These are phyloP conservation scores for Grallaria varia DNA, from an alignment of 2,113 vertebrate genomes.

Conservation along the genomic window DNA sequence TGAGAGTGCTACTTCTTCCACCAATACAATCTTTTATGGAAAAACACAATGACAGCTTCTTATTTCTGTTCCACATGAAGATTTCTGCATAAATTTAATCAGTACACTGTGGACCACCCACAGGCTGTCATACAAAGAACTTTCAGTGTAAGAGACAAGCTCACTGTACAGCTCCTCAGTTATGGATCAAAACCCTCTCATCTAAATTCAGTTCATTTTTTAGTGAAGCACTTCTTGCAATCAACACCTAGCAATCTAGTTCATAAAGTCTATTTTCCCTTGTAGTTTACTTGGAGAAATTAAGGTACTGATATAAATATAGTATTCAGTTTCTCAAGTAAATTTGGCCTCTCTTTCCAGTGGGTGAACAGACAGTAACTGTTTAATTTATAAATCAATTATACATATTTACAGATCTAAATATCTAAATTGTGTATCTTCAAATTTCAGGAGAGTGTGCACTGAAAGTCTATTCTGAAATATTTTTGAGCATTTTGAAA, in stretches of 20 bases:
- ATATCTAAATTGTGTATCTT: background rate
- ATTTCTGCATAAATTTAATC: background rate
- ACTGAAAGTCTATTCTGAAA: background rate
- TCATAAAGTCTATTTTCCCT: background rate
- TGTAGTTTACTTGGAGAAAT: background rate
- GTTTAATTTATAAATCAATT: background rate
- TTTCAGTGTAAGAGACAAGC: background rate
- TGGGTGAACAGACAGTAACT: background rate
- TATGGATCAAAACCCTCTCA: background rate
- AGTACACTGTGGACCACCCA: background rate
- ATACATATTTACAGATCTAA: background rate
- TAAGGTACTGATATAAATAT: background rate
- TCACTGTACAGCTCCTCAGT: background rate
- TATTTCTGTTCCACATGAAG: background rate
- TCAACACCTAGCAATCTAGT: background rate
- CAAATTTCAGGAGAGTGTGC: background rate
- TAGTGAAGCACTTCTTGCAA: background rate
- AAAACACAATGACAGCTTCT: background rate
- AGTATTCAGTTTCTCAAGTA: background rate
- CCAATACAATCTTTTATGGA: background rate
- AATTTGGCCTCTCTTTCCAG: background rate
- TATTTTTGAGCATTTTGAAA: background rate
- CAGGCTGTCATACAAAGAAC: background rate
- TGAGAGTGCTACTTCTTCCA: background rate
- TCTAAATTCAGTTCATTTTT: constrained; percentile 8